A percentile compares a stretch with the other conserved stretches of the same genome.
Evolutionary conservation across 2,113 vertebrate genomes (phyloP).

Genomic region (Ursus arctos): DNA sequence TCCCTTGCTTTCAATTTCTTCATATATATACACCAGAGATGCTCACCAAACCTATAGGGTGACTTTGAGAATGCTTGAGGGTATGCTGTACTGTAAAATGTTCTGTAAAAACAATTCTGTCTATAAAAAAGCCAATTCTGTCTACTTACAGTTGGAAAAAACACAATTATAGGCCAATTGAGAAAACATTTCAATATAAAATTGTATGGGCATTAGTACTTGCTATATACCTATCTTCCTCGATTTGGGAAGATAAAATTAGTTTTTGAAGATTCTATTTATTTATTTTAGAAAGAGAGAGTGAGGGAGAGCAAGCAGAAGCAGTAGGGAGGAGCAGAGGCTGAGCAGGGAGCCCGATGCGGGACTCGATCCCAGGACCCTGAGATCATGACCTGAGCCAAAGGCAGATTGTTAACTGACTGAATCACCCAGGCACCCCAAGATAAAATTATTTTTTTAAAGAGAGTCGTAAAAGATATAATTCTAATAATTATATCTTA

Average conservation of each 20-base stretch:
- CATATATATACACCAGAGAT: neutral
- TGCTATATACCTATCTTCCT: neutral
- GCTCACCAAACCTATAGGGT: neutral
- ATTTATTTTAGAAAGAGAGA: neutral
- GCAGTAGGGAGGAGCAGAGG: neutral
- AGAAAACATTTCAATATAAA: conserved; percentile 18
- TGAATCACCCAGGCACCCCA: neutral
- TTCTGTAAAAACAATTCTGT: neutral
- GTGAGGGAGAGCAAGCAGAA: neutral
- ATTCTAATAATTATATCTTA: neutral
- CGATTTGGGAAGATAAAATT: neutral
- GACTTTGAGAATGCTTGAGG: neutral
- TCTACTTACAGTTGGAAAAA: neutral
- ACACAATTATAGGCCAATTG: neutral
- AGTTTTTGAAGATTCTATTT: neutral
- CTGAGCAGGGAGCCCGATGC: neutral
- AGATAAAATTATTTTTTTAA: conserved; percentile 8
- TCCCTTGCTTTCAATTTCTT: neutral
- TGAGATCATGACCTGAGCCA: neutral
- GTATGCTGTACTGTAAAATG: neutral
- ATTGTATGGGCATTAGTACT: neutral
- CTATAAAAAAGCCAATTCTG: neutral
- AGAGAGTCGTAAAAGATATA: neutral
- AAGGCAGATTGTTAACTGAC: neutral
- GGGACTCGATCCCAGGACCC: neutral